A percentile compares a stretch with the other conserved stretches of the same genome.
Evolutionary conservation across 2,888 invertebrate species (phyloP).

Genomic region (Leptodirus hochenwartii): DNA sequence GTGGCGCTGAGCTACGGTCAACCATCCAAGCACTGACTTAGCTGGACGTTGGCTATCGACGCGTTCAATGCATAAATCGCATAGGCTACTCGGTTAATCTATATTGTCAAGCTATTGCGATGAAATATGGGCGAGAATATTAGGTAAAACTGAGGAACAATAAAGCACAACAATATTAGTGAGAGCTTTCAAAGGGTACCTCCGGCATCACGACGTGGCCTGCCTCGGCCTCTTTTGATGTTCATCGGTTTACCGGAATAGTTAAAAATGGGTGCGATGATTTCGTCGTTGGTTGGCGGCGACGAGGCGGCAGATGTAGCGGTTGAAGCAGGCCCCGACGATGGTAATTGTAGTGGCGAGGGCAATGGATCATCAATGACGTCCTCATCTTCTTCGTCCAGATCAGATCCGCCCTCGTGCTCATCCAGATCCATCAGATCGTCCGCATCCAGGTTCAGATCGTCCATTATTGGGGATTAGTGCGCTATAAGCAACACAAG

Average conservation of each 20-base stretch:
- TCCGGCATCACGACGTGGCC: conserved; percentile 64
- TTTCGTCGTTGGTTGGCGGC: conserved; percentile 32
- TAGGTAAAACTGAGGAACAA: no score
- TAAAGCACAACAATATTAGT: no score
- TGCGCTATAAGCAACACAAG: no score
- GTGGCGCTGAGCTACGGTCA: no score
- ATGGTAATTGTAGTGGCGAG: conserved; percentile 27
- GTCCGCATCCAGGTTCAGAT: conserved; percentile 28
- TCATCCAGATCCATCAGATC: conserved; percentile 57
- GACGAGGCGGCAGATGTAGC: conserved; percentile 45
- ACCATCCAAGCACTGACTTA: no score
- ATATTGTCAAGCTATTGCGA: no score
- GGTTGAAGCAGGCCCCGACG: conserved; percentile 45
- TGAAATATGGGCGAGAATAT: no score
- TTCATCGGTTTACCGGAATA: conserved; percentile 40
- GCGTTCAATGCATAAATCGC: no score
- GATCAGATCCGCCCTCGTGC: conserved; percentile 53
- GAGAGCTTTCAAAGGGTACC: no score
- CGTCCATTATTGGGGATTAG: conserved; percentile 28
- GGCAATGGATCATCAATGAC: conserved; percentile 32
- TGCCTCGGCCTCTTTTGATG: conserved; percentile 61
- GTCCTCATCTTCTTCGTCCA: conserved; percentile 51
- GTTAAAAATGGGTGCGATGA: conserved; percentile 40
- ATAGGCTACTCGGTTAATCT: no score
- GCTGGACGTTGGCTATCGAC: no score